A percentile compares a stretch with the other conserved stretches of the same genome.
phyloP scores from a whole-genome alignment of 2,888 invertebrate species.

The Melanotus villosus region DNA sequence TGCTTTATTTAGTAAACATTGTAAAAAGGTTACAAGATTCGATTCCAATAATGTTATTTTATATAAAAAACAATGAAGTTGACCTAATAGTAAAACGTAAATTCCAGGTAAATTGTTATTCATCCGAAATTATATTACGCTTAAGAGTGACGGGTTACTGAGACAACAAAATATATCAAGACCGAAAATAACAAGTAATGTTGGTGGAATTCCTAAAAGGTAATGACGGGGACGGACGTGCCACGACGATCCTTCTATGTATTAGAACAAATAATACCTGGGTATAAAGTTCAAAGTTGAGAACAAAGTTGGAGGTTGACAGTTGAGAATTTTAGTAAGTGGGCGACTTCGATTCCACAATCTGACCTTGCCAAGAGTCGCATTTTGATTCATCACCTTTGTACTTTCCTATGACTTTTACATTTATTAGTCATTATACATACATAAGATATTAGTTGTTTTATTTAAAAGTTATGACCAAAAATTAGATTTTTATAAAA shows the following conservation, averaged over 20 bases:
- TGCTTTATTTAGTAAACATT: no score
- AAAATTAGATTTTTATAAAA: no score
- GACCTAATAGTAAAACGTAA: no score
- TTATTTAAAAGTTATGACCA: no score
- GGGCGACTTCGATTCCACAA: slow-evolving; percentile 26
- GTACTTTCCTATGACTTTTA: background rate
- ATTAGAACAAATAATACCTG: slow-evolving; percentile 18
- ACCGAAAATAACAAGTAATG: background rate
- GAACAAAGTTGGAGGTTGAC: slow-evolving; percentile 30
- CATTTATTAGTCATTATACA: slow-evolving; percentile 10
- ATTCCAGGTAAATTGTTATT: no score
- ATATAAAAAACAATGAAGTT: no score
- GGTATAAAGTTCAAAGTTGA: slow-evolving; percentile 37
- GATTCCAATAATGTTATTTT: no score
- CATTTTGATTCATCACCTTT: slow-evolving; percentile 22
- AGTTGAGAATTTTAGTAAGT: slow-evolving; percentile 34
- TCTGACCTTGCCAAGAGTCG: slow-evolving; percentile 16
- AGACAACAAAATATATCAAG: no score
- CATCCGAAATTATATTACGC: no score
- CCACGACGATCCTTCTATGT: slow-evolving; percentile 17
- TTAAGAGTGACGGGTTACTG: no score
- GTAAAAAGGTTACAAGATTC: no score
- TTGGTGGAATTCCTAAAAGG: slow-evolving; percentile 4
- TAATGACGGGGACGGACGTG: slow-evolving; percentile 8
- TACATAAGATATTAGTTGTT: no score